Evolutionary conservation across 2,113 vertebrate genomes (phyloP), one percentile per base, ranked within the genome.

Genomic region (Vimba vimba): DNA sequence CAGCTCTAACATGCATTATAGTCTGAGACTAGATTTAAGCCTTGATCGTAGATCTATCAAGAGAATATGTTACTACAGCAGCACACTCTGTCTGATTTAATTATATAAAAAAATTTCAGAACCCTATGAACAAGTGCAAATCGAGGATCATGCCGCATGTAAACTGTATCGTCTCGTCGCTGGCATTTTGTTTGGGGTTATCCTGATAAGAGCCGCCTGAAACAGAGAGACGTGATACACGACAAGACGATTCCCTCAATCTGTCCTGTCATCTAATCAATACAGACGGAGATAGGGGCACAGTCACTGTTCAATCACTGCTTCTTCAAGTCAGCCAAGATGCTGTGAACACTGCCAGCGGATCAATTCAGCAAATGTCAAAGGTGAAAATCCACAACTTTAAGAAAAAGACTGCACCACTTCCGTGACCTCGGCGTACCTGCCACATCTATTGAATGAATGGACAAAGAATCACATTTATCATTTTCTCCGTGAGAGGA

Each of bases 241-340:
- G 86, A 86, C 85, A 71, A 87, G 89, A 73, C 86, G 78, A 80
- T 86, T 82, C 82, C 86, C 79, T 87, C 87, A 82, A 89, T 88
- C 86, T 89, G 69, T 82, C 68, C 84, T 85, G 85, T 88, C 85
- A 86, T 79, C 89, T 86, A 89, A 90, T 91, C 89, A 88, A 90
- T 90, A 88, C 57, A 45, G 79, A 82, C 30, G 33, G 39, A 85
- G 86, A 86, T 85, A 87, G 84, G 75, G 80, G 74, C 52, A 75
- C 59, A 73, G 84, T 79, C 86, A 73, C 88, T 89, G 88, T 79
- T 91, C 87, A 88, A 85, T 88, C 87, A 76, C 81, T 50, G 68
- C 82, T 60, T 68, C 25, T 84, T 71, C 79, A 74, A 64, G 85
- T 79, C 77, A 79, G 77, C 86, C 47, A 83, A 47, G 73, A 77